These are phyloP conservation scores for Macaca mulatta DNA, from an alignment of 2,113 vertebrate species.

Conservation along the genomic window DNA sequence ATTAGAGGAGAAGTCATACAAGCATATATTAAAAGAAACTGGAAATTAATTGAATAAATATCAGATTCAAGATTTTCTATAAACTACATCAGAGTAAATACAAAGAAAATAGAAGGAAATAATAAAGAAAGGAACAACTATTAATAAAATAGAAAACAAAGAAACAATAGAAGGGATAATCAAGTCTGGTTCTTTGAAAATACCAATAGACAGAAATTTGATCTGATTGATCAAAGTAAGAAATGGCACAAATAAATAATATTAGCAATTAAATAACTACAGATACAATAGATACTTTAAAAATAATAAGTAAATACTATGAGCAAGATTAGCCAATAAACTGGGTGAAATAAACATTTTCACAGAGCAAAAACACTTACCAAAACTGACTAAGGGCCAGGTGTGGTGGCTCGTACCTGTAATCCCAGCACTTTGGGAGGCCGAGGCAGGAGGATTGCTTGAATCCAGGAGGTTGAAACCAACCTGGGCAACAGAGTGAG, in stretches of 20 bases:
- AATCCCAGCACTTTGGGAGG: too few relatives aligned
- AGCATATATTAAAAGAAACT: not conserved
- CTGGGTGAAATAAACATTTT: not conserved
- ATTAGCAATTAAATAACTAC: not conserved
- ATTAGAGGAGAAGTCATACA: not conserved
- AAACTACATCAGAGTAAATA: not conserved
- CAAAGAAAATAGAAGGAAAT: not conserved
- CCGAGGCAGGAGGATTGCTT: too few relatives aligned
- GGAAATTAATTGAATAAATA: too few relatives aligned
- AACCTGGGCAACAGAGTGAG: too few relatives aligned
- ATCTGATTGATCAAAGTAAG: not conserved
- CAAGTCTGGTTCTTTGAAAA: not conserved
- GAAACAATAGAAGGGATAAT: not conserved
- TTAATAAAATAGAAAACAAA: not conserved
- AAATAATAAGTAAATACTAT: not conserved
- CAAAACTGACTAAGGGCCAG: not conserved
- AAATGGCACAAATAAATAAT: not conserved
- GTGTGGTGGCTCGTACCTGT: too few relatives aligned
- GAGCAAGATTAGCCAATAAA: not conserved
- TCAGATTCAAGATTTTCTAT: too few relatives aligned
- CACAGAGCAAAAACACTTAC: not conserved
- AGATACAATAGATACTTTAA: not conserved
- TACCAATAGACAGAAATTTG: not conserved
- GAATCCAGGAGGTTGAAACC: too few relatives aligned
- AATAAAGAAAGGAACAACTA: not conserved